Evolutionary conservation across 1,140 invertebrate genomes (phyloP), one percentile per base, ranked within the genome.

Genomic region (Trigoniulus corallinus): DNA sequence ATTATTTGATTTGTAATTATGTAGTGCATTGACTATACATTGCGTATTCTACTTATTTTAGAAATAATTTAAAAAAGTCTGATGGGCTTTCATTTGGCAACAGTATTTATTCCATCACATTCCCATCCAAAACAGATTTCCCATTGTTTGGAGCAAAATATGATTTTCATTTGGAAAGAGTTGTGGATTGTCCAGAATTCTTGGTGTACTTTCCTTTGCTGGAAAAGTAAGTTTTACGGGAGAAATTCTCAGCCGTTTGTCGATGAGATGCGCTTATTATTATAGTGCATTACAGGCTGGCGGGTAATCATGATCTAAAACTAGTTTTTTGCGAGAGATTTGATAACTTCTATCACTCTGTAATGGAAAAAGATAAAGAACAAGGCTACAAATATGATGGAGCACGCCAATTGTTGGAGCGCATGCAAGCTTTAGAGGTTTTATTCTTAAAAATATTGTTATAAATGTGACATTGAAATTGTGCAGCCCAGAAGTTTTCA

Each of bases 101-200:
- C 69, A 79, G 85, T 44, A 74, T 96, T 27, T 95, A 81, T 63
- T 77, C 70, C 52, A 80, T 97, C 18, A 77, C 81, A 55, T 86
- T 93, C 63, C 71, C 80, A 26, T 76, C 85, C 58, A 70, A 78
- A 56, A 71, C 78, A 40, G 74, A 77, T 12, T 76, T 79, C 57
- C 84, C 88, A 3, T 64, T 98, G 13, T 99, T 98, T 75, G 95
- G 95, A 40, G 88, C 84, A 27, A 88, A 92, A 67, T 97, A 98
- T 71, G 79, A 93, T 67, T 98, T 98, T 65, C 78, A 89, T 62
- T 68, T 98, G 47, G 88, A 97, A 63, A 91, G 85, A 40, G 88
- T 94, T 15, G 94, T 99, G 0, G 80, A 98, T 65, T 99, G 95
- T 71, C 95, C 95, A 23, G 95, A 99, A 66, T 99, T 97, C 73